phyloP scores from a whole-genome alignment of 2,888 invertebrate genomes.

The Stenodera caucasica region DNA sequence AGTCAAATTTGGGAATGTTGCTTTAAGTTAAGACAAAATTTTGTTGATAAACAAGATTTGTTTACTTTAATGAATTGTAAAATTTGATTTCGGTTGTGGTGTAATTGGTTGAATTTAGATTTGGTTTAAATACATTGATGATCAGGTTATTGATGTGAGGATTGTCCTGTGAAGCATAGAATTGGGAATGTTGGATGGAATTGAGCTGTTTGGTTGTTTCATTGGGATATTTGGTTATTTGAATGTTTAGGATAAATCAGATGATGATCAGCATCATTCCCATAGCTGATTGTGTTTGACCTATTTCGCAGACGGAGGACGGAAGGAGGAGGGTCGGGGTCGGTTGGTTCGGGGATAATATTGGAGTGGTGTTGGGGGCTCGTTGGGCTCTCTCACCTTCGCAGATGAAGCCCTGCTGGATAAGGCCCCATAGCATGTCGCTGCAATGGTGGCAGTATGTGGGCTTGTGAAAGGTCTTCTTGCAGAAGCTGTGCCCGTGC shows the following conservation, averaged over 20 bases:
- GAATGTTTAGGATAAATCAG: not conserved
- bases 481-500: slow-evolving; percentile 97
- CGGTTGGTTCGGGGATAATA: not conserved
- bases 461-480: slow-evolving; percentile 99
- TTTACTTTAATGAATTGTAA: too few relatives aligned
- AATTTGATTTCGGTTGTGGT: too few relatives aligned
- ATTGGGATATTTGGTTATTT: not conserved
- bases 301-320: slow-evolving; percentile 15
- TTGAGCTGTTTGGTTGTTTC: not conserved
- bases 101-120: too few relatives aligned
- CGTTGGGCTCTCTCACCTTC: slow-evolving; percentile 76
- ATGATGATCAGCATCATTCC: slow-evolving; percentile 6
- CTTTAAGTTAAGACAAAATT: not conserved
- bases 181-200: not conserved
- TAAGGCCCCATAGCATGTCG: slow-evolving; percentile 99
- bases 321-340: not conserved
- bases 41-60: too few relatives aligned
- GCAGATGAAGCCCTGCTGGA: slow-evolving; percentile 99
- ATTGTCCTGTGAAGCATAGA: not conserved
- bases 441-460: slow-evolving; percentile 99
- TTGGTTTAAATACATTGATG: slow-evolving; percentile 11
- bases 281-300: slow-evolving; percentile 16
- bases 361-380: not conserved
- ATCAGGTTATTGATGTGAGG: not conserved
- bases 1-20: not conserved